A percentile compares a stretch with the other conserved stretches of the same genome.
Evolutionary conservation across 2,797 vertebrate genomes (phyloP).

Genomic region (Scolopax bukidnonensis): DNA sequence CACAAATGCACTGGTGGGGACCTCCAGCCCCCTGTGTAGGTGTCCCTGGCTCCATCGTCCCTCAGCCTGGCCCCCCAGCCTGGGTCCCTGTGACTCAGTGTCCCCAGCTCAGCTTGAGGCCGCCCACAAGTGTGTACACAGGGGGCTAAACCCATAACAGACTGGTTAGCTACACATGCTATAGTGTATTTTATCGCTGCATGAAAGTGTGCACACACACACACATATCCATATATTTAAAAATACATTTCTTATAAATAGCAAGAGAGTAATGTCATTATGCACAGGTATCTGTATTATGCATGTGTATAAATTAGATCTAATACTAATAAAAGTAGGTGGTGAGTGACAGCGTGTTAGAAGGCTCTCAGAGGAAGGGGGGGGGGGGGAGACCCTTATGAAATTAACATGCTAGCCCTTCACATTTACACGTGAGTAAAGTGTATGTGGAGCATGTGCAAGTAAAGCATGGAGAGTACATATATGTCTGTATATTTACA

Average conservation of each 20-base stretch:
- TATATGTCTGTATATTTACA: no score
- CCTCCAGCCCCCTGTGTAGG: background rate
- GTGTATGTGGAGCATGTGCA: no score
- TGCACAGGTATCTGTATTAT: no score
- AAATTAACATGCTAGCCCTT: no score
- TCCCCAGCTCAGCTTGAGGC: background rate
- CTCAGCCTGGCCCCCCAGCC: background rate
- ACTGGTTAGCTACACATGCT: no score
- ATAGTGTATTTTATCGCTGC: background rate
- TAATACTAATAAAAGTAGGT: background rate
- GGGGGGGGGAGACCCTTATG: no score
- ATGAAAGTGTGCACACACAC: background rate
- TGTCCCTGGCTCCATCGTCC: background rate
- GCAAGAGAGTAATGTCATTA: background rate
- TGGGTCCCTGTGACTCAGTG: background rate
- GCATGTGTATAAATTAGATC: no score
- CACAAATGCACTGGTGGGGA: no score
- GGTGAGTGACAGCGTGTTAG: background rate
- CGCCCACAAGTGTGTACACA: no score
- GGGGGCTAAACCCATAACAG: background rate
- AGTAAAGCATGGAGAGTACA: no score
- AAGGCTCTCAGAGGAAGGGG: background rate
- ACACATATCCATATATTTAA: background rate
- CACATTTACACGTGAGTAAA: no score
- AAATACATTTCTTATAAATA: background rate